Conservation (phyloP, 2,797 vertebrate genomes). For the Micromesistius poutassou region DNA sequence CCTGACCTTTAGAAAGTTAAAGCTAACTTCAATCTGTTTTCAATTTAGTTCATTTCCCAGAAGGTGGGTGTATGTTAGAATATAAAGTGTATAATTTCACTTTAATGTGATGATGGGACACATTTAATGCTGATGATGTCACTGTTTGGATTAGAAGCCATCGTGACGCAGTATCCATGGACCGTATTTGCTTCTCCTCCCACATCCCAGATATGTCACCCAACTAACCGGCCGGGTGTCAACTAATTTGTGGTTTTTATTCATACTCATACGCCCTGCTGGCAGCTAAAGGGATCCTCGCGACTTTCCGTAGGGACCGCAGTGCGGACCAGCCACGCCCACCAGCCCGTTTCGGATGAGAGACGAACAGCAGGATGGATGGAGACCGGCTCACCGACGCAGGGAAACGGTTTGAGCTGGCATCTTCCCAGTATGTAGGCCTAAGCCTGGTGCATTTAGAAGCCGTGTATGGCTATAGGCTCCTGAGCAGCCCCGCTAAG, state of each 20-base stretch:
- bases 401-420: neutral
- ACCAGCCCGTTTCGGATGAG: constrained; percentile 75
- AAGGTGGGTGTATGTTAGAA: neutral
- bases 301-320: constrained; percentile 91
- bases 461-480: neutral
- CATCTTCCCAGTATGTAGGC: neutral
- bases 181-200: neutral
- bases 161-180: neutral
- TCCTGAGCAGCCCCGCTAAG: no score
- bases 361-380: constrained; percentile 38
- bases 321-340: constrained; percentile 97
- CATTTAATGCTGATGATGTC: neutral
- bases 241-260: neutral
- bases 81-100: neutral
- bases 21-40: neutral
- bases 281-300: constrained; percentile 62
- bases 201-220: neutral
- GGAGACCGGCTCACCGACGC: neutral
- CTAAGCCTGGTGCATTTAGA: neutral
- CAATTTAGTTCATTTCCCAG: neutral
- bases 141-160: no score
- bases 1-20: neutral
- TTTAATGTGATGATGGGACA: neutral
- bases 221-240: neutral
- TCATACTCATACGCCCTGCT: constrained; percentile 66